Evolutionary conservation across 2,888 invertebrate species (phyloP).

Genomic region (Flabesymbios commensalis): DNA sequence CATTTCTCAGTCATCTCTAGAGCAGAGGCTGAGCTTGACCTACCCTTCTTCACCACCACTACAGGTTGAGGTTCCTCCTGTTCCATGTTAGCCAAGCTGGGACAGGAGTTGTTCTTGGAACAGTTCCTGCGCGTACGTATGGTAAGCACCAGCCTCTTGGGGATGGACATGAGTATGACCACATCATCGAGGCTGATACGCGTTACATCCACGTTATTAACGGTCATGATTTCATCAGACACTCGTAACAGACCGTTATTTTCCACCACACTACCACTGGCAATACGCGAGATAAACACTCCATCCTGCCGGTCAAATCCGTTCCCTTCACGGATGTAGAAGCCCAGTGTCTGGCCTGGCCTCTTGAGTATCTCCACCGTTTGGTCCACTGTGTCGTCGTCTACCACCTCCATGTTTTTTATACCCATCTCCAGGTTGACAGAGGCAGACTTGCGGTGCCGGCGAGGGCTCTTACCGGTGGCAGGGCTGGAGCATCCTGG

Average conservation of each 20-base stretch:
- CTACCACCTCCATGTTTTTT: slow-evolving; percentile 1
- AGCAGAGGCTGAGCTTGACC: slow-evolving; percentile 51
- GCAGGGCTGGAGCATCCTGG: no score
- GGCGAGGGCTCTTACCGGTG: no score
- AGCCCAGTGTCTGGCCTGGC: slow-evolving; percentile 95
- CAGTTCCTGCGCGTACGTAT: slow-evolving; percentile 66
- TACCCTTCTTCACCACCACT: slow-evolving; percentile 51
- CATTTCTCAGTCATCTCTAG: slow-evolving; percentile 54
- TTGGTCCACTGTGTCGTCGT: slow-evolving; percentile 38
- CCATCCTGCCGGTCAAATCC: slow-evolving; percentile 94
- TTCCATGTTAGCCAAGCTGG: slow-evolving; percentile 49
- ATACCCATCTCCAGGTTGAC: neutral
- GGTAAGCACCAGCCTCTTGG: slow-evolving; percentile 89
- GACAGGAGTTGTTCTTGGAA: slow-evolving; percentile 44
- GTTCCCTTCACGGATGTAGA: slow-evolving; percentile 98
- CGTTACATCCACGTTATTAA: slow-evolving; percentile 96
- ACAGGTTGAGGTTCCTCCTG: slow-evolving; percentile 45
- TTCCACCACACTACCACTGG: slow-evolving; percentile 93
- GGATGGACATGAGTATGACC: slow-evolving; percentile 99
- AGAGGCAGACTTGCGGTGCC: neutral
- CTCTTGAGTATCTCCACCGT: slow-evolving; percentile 96
- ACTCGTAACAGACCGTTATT: slow-evolving; percentile 96
- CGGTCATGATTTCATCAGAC: slow-evolving; percentile 97
- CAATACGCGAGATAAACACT: slow-evolving; percentile 96
- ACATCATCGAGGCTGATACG: slow-evolving; percentile 98